phyloP scores from a whole-genome alignment of 1,140 invertebrate species.

The Holcopasites calliopsidis region DNA sequence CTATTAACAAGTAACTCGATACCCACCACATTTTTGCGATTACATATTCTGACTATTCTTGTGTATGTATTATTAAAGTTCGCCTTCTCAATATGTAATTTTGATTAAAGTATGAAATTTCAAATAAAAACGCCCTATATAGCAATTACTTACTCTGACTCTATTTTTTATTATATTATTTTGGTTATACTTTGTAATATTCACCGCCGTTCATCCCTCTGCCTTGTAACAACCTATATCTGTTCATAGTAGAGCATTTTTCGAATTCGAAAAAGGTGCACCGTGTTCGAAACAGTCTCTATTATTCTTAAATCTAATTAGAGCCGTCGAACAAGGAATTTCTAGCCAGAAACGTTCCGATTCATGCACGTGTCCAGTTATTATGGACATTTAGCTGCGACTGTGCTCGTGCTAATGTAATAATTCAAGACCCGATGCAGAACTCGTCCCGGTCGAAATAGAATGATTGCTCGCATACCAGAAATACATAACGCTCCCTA shows the following conservation, averaged over 20 bases:
- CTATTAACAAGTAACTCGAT: too few relatives aligned
- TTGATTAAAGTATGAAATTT: too few relatives aligned
- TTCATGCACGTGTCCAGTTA: constrained; percentile 26
- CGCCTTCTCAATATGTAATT: too few relatives aligned
- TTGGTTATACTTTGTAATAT: too few relatives aligned
- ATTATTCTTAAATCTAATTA: constrained; percentile 7
- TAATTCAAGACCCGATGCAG: constrained; percentile 30
- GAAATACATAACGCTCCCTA: background rate
- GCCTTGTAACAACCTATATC: too few relatives aligned
- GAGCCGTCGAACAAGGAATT: background rate
- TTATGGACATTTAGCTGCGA: background rate
- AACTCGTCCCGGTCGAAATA: constrained; percentile 17
- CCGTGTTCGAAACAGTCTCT: background rate
- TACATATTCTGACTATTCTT: too few relatives aligned
- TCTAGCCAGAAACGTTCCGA: background rate
- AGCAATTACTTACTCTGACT: too few relatives aligned
- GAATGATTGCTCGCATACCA: constrained; percentile 34
- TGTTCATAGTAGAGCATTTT: background rate
- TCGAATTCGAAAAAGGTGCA: background rate
- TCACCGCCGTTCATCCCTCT: too few relatives aligned
- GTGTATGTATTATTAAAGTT: too few relatives aligned
- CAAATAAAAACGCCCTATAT: too few relatives aligned
- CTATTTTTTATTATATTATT: too few relatives aligned
- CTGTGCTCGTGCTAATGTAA: constrained; percentile 11
- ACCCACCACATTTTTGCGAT: too few relatives aligned